Conservation (phyloP, 2,888 invertebrate genomes). For the Andrena marginata region DNA sequence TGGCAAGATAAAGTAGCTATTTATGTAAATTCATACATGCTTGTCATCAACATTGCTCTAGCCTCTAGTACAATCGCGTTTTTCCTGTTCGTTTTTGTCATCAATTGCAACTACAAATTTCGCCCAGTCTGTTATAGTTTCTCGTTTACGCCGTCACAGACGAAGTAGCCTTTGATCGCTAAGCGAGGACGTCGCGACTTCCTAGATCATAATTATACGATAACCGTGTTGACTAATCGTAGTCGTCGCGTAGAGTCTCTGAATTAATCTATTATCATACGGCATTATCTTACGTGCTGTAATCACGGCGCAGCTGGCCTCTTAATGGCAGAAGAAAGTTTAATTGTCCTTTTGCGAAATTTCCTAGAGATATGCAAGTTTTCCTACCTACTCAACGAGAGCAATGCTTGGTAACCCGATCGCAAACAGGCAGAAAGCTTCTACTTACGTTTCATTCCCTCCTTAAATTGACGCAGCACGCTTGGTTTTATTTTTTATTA, state of each 20-base stretch:
- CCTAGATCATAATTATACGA: slow-evolving; percentile 58
- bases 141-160: not conserved
- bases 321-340: slow-evolving; percentile 4
- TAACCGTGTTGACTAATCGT: slow-evolving; percentile 47
- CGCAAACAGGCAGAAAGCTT: not conserved
- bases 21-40: not conserved
- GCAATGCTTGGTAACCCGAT: slow-evolving; percentile 3
- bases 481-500: not conserved
- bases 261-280: slow-evolving; percentile 56
- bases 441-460: not conserved
- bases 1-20: not conserved
- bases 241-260: slow-evolving; percentile 22
- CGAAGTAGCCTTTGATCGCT: slow-evolving; percentile 15
- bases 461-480: not conserved
- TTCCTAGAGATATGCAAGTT: not conserved
- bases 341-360: slow-evolving; percentile 11
- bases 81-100: not conserved
- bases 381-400: not conserved
- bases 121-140: slow-evolving; percentile 9
- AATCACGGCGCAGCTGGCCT: slow-evolving; percentile 16
- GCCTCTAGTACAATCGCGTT: not conserved
- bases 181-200: slow-evolving; percentile 20
- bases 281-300: slow-evolving; percentile 29
- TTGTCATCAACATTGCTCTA: not conserved
- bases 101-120: slow-evolving; percentile 1